These are phyloP conservation scores for Mesorhabditis spiculigera DNA, from an alignment of 2,888 invertebrate species.

Conservation along the genomic window DNA sequence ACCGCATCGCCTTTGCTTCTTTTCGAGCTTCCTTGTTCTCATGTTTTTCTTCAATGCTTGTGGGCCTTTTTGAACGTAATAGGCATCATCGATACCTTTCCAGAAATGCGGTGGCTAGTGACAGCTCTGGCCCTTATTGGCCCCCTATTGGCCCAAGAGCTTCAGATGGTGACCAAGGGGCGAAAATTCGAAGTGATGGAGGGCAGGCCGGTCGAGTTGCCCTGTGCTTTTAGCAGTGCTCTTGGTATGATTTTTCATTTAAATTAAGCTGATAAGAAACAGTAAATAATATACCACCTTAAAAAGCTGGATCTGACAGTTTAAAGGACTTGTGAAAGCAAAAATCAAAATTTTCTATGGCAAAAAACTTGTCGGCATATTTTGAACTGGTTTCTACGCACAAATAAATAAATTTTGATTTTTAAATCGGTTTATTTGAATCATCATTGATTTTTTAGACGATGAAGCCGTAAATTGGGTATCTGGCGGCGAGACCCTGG, in stretches of 20 bases:
- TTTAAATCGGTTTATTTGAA: too few species aligned
- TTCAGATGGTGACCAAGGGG: not conserved
- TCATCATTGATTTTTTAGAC: not conserved
- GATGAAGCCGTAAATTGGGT: not conserved
- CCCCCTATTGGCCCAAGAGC: not conserved
- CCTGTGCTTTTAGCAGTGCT: not conserved
- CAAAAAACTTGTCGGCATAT: too few species aligned
- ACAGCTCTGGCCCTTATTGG: not conserved
- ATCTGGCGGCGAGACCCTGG: not conserved
- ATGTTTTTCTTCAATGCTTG: not conserved
- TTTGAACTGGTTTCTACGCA: too few species aligned
- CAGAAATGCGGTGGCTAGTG: conserved; percentile 5
- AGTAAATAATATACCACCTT: too few species aligned
- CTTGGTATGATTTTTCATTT: too few species aligned
- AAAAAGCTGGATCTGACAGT: too few species aligned
- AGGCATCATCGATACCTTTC: not conserved
- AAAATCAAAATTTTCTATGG: too few species aligned
- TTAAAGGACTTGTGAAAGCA: too few species aligned
- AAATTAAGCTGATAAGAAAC: too few species aligned
- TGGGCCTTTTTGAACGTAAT: too few species aligned
- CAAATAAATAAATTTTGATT: too few species aligned
- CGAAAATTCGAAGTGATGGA: not conserved
- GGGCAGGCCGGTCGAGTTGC: conserved; percentile 1
- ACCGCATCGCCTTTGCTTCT: too few species aligned
- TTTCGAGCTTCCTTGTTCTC: not conserved